Evolutionary conservation across 2,113 vertebrate species (phyloP).

Genomic region (Dunckerocampus dactyliophorus): DNA sequence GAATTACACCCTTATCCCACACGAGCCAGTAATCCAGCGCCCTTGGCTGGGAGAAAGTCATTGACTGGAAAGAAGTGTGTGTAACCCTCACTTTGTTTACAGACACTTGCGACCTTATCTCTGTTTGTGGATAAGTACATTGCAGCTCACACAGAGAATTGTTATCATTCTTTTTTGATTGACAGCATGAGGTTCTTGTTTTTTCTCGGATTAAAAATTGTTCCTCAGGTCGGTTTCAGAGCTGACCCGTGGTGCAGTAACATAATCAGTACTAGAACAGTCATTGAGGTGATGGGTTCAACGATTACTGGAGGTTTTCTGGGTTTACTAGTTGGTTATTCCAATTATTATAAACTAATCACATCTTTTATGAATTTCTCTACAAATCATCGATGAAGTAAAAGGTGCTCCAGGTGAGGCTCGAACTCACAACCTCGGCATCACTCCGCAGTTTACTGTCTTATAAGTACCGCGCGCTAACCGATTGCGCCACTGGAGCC

Average conservation of each 20-base stretch:
- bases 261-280: not conserved
- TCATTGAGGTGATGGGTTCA: too few species aligned
- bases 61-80: conserved; percentile 16
- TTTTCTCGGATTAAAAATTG: not conserved
- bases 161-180: not conserved
- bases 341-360: too few species aligned
- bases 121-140: not conserved
- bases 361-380: too few species aligned
- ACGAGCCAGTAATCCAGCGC: conserved; percentile 45
- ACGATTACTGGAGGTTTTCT: too few species aligned
- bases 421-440: conserved; percentile 99
- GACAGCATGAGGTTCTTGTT: not conserved
- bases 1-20: conserved; percentile 64
- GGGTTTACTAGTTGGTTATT: too few species aligned
- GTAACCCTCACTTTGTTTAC: not conserved
- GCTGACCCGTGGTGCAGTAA: not conserved
- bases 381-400: too few species aligned
- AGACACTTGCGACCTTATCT: not conserved
- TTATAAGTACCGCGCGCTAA: conserved; percentile 98
- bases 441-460: conserved; percentile 85
- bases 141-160: too few species aligned
- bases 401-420: not conserved
- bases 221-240: not conserved
- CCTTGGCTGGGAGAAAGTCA: conserved; percentile 49
- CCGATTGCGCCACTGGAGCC: conserved; percentile 98